Evolutionary conservation across 2,888 invertebrate species (phyloP).

Genomic region (Lingula anatina): DNA sequence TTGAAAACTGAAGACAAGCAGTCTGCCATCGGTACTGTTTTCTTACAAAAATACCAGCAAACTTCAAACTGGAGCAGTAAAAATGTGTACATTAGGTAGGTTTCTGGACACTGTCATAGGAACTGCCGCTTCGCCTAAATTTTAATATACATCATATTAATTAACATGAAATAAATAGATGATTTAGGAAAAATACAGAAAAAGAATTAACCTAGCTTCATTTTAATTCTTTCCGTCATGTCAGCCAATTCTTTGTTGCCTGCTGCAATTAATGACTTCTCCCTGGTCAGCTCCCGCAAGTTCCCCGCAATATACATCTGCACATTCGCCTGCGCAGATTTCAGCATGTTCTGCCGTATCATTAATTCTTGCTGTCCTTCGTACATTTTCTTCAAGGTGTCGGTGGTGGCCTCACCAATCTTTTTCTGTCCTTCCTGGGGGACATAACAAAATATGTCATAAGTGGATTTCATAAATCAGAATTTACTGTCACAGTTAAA

Average conservation of each 20-base stretch:
- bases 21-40: too few relatives aligned
- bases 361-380: constrained; percentile 55
- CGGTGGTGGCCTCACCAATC: constrained; percentile 52
- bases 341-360: constrained; percentile 55
- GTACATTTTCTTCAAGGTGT: constrained; percentile 53
- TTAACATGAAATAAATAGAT: too few relatives aligned
- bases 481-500: too few relatives aligned
- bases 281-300: constrained; percentile 58
- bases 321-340: constrained; percentile 43
- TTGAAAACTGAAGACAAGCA: too few relatives aligned
- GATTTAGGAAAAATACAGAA: too few relatives aligned
- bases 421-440: constrained; percentile 55
- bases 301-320: constrained; percentile 58
- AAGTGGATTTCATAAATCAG: not conserved
- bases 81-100: too few relatives aligned
- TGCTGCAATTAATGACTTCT: constrained; percentile 60
- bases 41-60: too few relatives aligned
- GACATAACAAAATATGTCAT: not conserved
- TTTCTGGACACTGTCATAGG: too few relatives aligned
- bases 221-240: constrained; percentile 58
- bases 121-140: too few relatives aligned
- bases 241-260: constrained; percentile 58
- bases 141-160: too few relatives aligned
- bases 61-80: too few relatives aligned
- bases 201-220: constrained; percentile 58